Conservation (phyloP, 2,113 vertebrate species). For the Gavia stellata region DNA sequence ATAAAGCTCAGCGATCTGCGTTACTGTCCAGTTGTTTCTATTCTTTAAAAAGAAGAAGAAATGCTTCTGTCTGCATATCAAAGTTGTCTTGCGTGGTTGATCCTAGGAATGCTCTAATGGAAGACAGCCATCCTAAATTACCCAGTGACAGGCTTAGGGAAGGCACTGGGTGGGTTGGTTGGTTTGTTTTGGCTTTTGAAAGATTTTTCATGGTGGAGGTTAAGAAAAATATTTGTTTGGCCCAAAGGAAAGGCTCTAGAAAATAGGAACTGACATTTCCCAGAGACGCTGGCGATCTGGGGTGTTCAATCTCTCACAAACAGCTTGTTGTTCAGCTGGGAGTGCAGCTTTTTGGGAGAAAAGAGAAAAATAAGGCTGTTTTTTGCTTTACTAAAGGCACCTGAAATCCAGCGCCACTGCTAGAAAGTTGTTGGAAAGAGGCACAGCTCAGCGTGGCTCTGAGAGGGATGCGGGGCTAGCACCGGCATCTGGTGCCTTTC, state of each 20-base stretch:
- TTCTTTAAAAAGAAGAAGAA: not conserved
- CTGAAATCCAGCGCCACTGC: not conserved
- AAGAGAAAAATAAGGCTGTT: not conserved
- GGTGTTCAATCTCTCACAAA: not conserved
- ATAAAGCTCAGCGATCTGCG: not conserved
- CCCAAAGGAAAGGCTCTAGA: not conserved
- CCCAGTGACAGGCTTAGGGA: not conserved
- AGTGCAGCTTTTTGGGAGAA: not conserved
- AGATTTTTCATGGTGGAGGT: not conserved
- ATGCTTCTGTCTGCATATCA: not conserved
- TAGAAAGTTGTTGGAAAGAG: not conserved
- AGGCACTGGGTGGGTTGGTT: not conserved
- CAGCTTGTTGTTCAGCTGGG: not conserved
- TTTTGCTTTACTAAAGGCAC: not conserved
- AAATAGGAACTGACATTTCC: not conserved
- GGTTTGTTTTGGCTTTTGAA: not conserved
- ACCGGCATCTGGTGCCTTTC: not conserved
- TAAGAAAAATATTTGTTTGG: not conserved
- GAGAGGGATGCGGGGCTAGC: not conserved
- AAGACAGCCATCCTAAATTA: not conserved
- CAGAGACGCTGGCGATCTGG: fast-evolving
- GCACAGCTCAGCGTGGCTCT: not conserved
- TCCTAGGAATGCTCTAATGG: not conserved
- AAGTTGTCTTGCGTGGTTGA: no score
- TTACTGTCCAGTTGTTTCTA: not conserved